phyloP scores from a whole-genome alignment of 2,113 vertebrate species.

The Callorhinus ursinus region DNA sequence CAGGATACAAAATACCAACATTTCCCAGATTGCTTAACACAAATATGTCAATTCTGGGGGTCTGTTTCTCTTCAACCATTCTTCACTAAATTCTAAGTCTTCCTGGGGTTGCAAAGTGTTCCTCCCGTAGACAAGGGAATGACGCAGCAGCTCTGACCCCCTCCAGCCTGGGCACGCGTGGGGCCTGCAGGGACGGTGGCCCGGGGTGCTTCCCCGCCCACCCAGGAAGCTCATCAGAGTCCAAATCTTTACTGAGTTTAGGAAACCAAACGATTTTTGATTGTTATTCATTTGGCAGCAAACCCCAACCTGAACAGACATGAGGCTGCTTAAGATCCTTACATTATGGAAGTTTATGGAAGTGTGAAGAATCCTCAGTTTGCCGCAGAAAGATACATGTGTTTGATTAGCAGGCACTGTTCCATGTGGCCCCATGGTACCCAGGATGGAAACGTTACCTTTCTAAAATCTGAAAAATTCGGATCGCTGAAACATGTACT shows the following conservation, averaged over 20 bases:
- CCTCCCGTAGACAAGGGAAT: rapidly evolving
- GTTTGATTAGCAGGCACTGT: background rate
- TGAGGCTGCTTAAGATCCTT: background rate
- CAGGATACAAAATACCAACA: background rate
- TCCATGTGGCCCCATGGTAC: rapidly evolving
- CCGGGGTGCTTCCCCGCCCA: background rate
- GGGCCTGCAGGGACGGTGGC: background rate
- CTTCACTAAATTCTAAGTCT: background rate
- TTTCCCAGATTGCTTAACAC: background rate
- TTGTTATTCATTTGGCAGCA: background rate
- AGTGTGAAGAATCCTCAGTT: background rate
- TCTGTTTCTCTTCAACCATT: background rate
- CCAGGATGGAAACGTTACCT: background rate
- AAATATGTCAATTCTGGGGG: background rate
- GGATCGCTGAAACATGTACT: background rate
- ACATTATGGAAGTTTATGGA: too few species aligned
- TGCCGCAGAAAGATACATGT: background rate
- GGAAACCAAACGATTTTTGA: background rate
- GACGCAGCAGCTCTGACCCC: rapidly evolving
- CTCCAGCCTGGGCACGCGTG: background rate
- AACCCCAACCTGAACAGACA: background rate
- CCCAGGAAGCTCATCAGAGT: background rate
- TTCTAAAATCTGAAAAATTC: background rate
- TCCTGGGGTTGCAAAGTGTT: background rate
- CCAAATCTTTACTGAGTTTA: background rate